phyloP scores from a whole-genome alignment of 2,797 vertebrate species.

The Acanthurus lineatus region DNA sequence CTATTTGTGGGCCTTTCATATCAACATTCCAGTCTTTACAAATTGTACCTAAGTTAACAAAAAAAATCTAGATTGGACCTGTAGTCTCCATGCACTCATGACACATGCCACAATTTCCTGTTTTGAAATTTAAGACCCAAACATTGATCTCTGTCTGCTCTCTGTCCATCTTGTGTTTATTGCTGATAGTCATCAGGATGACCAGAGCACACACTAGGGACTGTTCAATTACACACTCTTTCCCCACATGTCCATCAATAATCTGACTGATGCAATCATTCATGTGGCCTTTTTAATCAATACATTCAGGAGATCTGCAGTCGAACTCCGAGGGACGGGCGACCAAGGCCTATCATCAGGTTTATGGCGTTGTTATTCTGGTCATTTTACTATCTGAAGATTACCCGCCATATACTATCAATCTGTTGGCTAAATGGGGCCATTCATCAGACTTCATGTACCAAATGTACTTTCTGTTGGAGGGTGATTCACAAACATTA shows the following conservation, averaged over 20 bases:
- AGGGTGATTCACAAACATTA: slow-evolving; percentile 5
- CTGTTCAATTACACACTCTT: slow-evolving; percentile 77
- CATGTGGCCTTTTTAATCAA: slow-evolving; percentile 75
- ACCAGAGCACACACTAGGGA: slow-evolving; percentile 75
- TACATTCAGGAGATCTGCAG: slow-evolving; percentile 54
- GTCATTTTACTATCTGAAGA: slow-evolving; percentile 51
- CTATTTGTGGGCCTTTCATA: neutral
- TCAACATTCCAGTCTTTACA: neutral
- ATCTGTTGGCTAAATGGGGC: slow-evolving; percentile 31
- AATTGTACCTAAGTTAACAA: neutral
- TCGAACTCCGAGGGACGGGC: slow-evolving; percentile 32
- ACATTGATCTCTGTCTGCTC: slow-evolving; percentile 65
- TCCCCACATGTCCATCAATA: slow-evolving; percentile 73
- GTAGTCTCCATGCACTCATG: slow-evolving; percentile 9
- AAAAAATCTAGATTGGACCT: slow-evolving; percentile 2
- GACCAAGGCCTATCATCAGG: slow-evolving; percentile 20
- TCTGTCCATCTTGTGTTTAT: slow-evolving; percentile 66
- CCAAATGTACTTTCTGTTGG: neutral
- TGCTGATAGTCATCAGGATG: slow-evolving; percentile 70
- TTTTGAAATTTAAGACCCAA: slow-evolving; percentile 65
- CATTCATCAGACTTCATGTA: slow-evolving; percentile 29
- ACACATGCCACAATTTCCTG: slow-evolving; percentile 32
- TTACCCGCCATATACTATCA: slow-evolving; percentile 43
- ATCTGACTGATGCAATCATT: slow-evolving; percentile 73
- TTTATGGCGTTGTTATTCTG: slow-evolving; percentile 44